Base-by-base conservation (phyloP, 2,888 invertebrate genomes). In the Furcula furcula region DNA sequence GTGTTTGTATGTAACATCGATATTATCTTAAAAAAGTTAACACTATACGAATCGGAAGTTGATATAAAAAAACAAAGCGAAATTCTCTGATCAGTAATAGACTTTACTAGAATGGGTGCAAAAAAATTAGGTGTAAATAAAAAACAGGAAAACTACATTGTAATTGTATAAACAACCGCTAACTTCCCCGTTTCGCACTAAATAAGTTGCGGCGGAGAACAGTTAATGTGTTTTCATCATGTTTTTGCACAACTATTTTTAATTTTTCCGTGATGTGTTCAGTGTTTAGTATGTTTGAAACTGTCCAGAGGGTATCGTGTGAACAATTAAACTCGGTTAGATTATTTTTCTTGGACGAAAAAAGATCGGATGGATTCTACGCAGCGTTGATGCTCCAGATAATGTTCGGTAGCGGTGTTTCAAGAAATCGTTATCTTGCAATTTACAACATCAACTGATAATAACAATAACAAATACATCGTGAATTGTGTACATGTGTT, bases 281-380 rank as follows among this genome's bases (percentile, higher is more conserved):
- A 57, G 52, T 31, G 42, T 39, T 47, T 49, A 52, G 28, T 46
- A 36, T 35, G 46, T 41, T 56, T 74, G 74, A 78, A 59, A 59
- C 53, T 76, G 64, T 65, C 73, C 77, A 78, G 74, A 72, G 46
- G 38, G 48, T 65, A 64, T 60, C 62, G 60, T 67, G 65, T 53
- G 69, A 75, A 76, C 77, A 80, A 83, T 83, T 76, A 81, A 77
- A 72, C 46, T 39, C 52, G 41, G 50, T 61, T 65, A 69, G 75
- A 71, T 81, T 81, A 73, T 82, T 69, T 78, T 74, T 43, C 46
- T 57, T 67, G 66, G 62, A 67, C 72, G 55, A 66, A 73, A 79
- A 76, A 74, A 77, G 71, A 74, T 55, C 65, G 53, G 53, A 45
- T 44, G 54, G 46, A 30, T 35, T 55, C 42, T 70, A 59, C 62